Evolutionary conservation across 2,888 invertebrate genomes (phyloP).

Genomic region (Therioaphis trifolii): DNA sequence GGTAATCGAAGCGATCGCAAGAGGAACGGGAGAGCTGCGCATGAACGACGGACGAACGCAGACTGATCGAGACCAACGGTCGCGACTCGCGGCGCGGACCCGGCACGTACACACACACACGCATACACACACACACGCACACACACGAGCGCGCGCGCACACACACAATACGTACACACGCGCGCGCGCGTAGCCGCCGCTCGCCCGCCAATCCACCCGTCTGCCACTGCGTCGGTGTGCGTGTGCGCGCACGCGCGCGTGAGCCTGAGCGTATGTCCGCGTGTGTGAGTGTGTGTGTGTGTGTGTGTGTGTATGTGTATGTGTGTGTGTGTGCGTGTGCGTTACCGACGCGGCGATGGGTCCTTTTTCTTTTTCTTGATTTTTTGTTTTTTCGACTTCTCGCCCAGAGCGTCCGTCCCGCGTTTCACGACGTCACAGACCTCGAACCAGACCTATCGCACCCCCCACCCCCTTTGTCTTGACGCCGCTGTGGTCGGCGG

Average conservation of each 20-base stretch:
- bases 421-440: too few relatives aligned
- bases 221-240: background rate
- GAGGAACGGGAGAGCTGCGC: slow-evolving; percentile 18
- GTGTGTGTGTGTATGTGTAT: too few relatives aligned
- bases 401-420: too few relatives aligned
- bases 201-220: background rate
- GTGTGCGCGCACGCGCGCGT: background rate
- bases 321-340: too few relatives aligned
- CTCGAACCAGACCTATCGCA: too few relatives aligned
- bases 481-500: too few relatives aligned
- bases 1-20: background rate
- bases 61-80: slow-evolving; percentile 52
- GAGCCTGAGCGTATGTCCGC: too few relatives aligned
- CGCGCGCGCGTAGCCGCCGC: background rate
- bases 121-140: background rate
- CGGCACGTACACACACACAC: slow-evolving; percentile 27
- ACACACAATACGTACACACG: background rate
- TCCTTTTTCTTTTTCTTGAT: background rate
- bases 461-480: too few relatives aligned
- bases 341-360: too few relatives aligned
- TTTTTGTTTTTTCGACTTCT: background rate
- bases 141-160: background rate
- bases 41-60: slow-evolving; percentile 57
- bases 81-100: slow-evolving; percentile 20
- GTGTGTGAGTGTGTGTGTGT: too few relatives aligned